Conservation (phyloP, 30 jellyfish, hydroid and myxozoan genomes). For the Clytia hemisphaerica region DNA sequence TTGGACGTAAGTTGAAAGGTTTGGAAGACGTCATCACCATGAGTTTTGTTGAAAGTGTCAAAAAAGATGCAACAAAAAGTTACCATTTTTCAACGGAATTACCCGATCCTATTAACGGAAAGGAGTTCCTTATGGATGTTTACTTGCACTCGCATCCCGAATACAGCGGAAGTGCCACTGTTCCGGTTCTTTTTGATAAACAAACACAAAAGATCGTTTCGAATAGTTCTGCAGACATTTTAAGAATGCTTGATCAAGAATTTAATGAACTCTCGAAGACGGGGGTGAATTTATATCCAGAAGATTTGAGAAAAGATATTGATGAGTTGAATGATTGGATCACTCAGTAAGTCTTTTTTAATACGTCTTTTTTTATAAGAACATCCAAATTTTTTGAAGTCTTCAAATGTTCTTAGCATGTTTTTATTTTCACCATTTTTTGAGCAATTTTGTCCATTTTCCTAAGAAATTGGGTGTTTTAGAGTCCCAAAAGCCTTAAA, state of each 20-base stretch:
- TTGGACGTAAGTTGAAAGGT: constrained; percentile 32
- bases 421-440: too few species aligned
- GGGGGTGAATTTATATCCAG: constrained; percentile 74
- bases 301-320: constrained; percentile 43
- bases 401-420: too few species aligned
- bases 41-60: constrained; percentile 44
- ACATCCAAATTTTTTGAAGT: too few species aligned
- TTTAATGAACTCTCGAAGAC: constrained; percentile 64
- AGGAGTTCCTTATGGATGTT: constrained; percentile 40
- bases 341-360: constrained; percentile 55
- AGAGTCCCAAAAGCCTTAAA: too few species aligned
- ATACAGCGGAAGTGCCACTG: too few species aligned
- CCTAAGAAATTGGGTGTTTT: too few species aligned
- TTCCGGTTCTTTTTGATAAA: constrained; percentile 86
- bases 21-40: constrained; percentile 73
- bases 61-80: constrained; percentile 41
- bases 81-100: constrained; percentile 76
- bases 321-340: constrained; percentile 70
- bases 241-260: constrained; percentile 68
- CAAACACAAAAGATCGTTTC: constrained; percentile 55
- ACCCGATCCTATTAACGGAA: constrained; percentile 51
- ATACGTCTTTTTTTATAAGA: too few species aligned
- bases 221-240: constrained; percentile 71
- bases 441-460: too few species aligned
- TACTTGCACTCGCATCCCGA: constrained; percentile 69